Evolutionary conservation across 2,113 vertebrate genomes (phyloP).

Genomic region (Amazona guildingii): DNA sequence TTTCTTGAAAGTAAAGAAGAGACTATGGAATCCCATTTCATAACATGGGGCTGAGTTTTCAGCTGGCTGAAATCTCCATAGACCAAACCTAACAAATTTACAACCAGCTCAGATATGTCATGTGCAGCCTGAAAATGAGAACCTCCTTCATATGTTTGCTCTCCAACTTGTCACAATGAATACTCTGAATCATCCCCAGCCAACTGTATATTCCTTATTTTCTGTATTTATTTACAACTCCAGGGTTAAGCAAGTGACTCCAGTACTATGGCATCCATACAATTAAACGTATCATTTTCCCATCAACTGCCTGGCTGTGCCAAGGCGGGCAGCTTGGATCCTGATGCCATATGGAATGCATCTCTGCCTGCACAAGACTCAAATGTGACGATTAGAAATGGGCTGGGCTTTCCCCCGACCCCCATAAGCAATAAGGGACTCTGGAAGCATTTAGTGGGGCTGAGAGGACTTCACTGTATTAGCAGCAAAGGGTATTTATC

Average conservation of each 20-base stretch:
- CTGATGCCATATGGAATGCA: not conserved
- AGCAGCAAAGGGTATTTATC: not conserved
- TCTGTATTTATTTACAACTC: slow-evolving; percentile 14
- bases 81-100: not conserved
- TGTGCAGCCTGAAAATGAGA: not conserved
- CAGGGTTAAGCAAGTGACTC: slow-evolving; percentile 1
- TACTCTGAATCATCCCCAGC: not conserved
- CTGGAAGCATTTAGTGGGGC: not conserved
- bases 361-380: not conserved
- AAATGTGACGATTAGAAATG: not conserved
- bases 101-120: not conserved
- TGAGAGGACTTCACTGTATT: not conserved
- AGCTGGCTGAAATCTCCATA: not conserved
- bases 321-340: not conserved
- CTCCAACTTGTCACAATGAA: not conserved
- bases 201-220: not conserved
- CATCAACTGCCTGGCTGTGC: not conserved
- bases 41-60: not conserved
- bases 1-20: not conserved
- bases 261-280: not conserved
- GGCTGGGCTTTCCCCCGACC: not conserved
- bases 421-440: not conserved
- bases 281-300: slow-evolving; percentile 13
- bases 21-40: not conserved
- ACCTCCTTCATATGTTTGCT: not conserved